Evolutionary conservation across 2,888 invertebrate genomes (phyloP).

Genomic region (Pristionchus entomophagus): DNA sequence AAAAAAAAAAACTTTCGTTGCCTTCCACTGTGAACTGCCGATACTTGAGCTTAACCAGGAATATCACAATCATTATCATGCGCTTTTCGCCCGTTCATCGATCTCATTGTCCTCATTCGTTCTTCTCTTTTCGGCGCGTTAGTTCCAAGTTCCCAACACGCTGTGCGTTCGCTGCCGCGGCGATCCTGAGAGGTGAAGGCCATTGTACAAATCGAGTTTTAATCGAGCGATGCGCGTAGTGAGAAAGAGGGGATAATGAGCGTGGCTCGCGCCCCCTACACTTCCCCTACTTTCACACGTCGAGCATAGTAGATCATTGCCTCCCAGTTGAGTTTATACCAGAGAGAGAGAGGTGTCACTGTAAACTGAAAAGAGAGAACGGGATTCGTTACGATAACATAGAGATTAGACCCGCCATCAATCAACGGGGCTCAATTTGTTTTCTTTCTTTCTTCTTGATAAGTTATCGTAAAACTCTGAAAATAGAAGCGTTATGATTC

Average conservation of each 20-base stretch:
- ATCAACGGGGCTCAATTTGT: too few relatives aligned
- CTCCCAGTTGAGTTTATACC: not conserved
- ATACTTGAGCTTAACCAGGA: too few relatives aligned
- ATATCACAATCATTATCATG: too few relatives aligned
- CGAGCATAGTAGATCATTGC: not conserved
- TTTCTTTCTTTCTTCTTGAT: too few relatives aligned
- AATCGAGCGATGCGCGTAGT: not conserved
- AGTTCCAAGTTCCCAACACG: not conserved
- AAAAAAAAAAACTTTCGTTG: too few relatives aligned
- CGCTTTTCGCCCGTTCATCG: too few relatives aligned
- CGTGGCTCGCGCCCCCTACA: not conserved
- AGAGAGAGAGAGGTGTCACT: not conserved
- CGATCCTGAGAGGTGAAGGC: conserved; percentile 30
- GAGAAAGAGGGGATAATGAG: not conserved
- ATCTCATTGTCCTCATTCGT: not conserved
- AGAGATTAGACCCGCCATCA: not conserved
- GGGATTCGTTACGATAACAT: not conserved
- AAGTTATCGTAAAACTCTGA: too few relatives aligned
- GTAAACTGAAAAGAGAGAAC: not conserved
- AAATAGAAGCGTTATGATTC: too few relatives aligned
- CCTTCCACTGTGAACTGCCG: too few relatives aligned
- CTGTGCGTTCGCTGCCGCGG: not conserved
- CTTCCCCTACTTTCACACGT: conserved; percentile 18
- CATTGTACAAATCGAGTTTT: conserved; percentile 17
- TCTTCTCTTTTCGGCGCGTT: not conserved